Conservation (phyloP, 2,113 vertebrate species). For the Condylura cristata region DNA sequence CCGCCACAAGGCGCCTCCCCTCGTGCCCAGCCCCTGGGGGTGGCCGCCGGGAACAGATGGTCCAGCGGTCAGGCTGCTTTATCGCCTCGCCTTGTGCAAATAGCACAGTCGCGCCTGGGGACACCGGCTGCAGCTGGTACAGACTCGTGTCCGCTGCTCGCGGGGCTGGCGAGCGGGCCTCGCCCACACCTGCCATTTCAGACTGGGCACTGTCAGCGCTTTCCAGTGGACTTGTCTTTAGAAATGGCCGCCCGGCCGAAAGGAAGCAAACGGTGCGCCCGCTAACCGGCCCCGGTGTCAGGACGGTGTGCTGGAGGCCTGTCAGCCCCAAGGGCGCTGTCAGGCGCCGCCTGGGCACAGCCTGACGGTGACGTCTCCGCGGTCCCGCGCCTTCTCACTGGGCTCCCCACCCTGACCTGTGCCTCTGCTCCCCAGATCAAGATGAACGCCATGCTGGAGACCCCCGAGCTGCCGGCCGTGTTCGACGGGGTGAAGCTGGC, state of each 20-base stretch:
- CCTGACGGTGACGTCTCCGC: rapidly evolving
- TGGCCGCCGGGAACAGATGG: not conserved
- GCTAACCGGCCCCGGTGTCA: no score
- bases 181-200: not conserved
- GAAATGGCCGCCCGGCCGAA: not conserved
- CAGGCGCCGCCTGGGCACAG: not conserved
- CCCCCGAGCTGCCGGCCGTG: conserved; percentile 96
- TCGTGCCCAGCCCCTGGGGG: not conserved
- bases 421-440: conserved; percentile 74
- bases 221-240: not conserved
- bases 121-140: not conserved
- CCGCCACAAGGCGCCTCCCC: not conserved
- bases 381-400: no score
- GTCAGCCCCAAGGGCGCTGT: rapidly evolving
- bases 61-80: not conserved
- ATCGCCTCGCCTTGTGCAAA: not conserved
- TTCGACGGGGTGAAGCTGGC: conserved; percentile 98
- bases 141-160: not conserved
- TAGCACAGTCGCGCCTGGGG: no score
- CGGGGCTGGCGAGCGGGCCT: rapidly evolving
- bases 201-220: not conserved
- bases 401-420: not conserved
- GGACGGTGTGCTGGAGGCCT: not conserved
- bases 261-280: not conserved
- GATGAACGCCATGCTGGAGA: conserved; percentile 87